Evolutionary conservation across 2,888 invertebrate species (phyloP).

Genomic region (Monopis laevigella): DNA sequence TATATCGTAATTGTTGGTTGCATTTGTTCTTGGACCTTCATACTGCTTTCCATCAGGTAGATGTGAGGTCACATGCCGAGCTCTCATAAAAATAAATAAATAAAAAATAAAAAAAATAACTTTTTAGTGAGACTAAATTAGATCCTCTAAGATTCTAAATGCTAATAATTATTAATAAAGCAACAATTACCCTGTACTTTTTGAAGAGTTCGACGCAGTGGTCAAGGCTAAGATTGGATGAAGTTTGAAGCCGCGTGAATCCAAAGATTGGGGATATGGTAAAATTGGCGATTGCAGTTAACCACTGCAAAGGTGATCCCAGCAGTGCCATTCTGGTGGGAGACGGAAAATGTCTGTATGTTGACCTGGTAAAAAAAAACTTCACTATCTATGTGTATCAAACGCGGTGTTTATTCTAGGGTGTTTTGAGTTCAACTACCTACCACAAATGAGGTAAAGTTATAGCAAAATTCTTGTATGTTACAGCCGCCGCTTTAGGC

Average conservation of each 20-base stretch:
- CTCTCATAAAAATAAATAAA: too few relatives aligned
- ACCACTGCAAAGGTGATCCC: conserved; percentile 45
- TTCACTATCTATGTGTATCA: too few relatives aligned
- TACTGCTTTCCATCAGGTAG: too few relatives aligned
- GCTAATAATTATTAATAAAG: background rate
- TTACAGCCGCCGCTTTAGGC: conserved; percentile 40
- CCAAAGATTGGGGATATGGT: conserved; percentile 34
- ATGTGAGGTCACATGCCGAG: too few relatives aligned
- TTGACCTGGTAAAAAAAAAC: conserved; percentile 22
- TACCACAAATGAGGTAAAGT: conserved; percentile 34
- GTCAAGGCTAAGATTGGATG: conserved; percentile 30
- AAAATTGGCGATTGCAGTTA: conserved; percentile 40
- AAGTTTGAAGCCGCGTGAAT: conserved; percentile 38
- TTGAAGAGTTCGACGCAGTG: conserved; percentile 41
- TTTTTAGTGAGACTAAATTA: too few relatives aligned
- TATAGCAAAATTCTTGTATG: conserved; percentile 37
- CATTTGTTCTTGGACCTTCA: too few relatives aligned
- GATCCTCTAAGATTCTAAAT: too few relatives aligned
- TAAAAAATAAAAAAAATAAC: too few relatives aligned
- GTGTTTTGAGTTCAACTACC: conserved; percentile 1
- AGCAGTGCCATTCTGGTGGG: conserved; percentile 37
- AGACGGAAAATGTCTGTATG: conserved; percentile 33
- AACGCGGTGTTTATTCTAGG: too few relatives aligned
- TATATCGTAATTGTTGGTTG: too few relatives aligned
- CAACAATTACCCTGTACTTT: conserved; percentile 44